Conservation (phyloP, 2,113 vertebrate species). For the Andinoacara biseriatus region DNA sequence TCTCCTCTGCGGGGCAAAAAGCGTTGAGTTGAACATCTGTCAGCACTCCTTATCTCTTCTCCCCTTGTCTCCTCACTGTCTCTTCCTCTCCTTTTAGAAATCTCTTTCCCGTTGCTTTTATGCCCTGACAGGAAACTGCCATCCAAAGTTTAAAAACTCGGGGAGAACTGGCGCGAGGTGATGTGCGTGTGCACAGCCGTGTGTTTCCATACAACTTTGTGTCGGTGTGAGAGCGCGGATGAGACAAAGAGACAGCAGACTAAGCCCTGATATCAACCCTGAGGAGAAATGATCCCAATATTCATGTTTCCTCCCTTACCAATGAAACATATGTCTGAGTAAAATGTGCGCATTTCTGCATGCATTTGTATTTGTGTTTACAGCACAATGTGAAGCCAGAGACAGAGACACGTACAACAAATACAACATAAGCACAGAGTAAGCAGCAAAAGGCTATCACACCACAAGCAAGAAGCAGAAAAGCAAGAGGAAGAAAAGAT, state of each 20-base stretch:
- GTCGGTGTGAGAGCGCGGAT: not conserved
- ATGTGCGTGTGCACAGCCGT: not conserved
- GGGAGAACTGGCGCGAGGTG: conserved; percentile 36
- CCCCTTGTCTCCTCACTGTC: conserved; percentile 32
- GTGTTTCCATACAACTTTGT: conserved; percentile 1
- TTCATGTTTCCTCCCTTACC: not conserved
- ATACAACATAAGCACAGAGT: conserved; percentile 2
- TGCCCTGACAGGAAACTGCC: conserved; percentile 61
- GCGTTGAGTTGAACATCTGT: conserved; percentile 63
- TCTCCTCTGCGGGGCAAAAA: conserved; percentile 49
- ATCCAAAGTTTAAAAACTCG: conserved; percentile 66
- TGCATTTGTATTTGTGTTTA: conserved; percentile 1
- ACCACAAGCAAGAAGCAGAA: not conserved
- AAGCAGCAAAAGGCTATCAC: not conserved
- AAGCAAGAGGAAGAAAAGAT: not conserved
- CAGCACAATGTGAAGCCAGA: not conserved
- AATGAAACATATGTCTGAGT: not conserved
- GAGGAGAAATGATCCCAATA: conserved; percentile 26
- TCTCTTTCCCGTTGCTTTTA: conserved; percentile 51
- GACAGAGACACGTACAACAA: not conserved
- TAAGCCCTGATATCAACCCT: conserved; percentile 34
- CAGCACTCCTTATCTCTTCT: conserved; percentile 54
- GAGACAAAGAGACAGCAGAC: conserved; percentile 33
- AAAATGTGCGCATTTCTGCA: not conserved
- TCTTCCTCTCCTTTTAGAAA: conserved; percentile 53